Conservation (phyloP, 2,113 vertebrate species). For the Etheostoma cragini region DNA sequence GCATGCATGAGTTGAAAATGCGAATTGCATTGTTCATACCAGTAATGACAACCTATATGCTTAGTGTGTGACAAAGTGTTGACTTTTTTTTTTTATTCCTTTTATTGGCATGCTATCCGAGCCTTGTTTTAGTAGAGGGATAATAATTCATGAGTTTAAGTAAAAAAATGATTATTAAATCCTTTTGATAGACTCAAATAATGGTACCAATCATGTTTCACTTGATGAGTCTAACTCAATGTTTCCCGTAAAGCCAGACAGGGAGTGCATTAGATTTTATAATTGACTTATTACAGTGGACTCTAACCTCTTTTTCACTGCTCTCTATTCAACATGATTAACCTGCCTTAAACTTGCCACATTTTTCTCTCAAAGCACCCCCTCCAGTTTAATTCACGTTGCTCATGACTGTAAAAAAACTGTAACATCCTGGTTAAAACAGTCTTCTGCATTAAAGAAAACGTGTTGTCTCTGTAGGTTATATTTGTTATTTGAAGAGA, state of each 20-base stretch:
- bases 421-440: constrained; percentile 13
- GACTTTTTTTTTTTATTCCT: constrained; percentile 7
- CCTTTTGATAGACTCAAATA: constrained; percentile 12
- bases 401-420: constrained; percentile 17
- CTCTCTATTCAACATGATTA: constrained; percentile 52
- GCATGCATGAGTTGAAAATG: constrained; percentile 77
- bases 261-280: constrained; percentile 59
- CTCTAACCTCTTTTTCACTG: constrained; percentile 64
- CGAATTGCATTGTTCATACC: constrained; percentile 74
- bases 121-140: constrained; percentile 54
- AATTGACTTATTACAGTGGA: constrained; percentile 66
- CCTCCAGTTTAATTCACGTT: constrained; percentile 19
- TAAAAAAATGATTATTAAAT: background rate
- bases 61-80: constrained; percentile 65
- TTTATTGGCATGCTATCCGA: constrained; percentile 59
- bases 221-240: constrained; percentile 39
- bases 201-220: constrained; percentile 17
- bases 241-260: constrained; percentile 35
- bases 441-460: background rate
- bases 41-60: constrained; percentile 67
- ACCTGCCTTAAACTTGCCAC: constrained; percentile 33
- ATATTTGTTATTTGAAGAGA: background rate
- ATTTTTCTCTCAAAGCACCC: constrained; percentile 18
- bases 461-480: background rate
- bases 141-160: constrained; percentile 24